These are phyloP conservation scores for Sparidentex hasta DNA, from an alignment of 2,797 vertebrate species.

Conservation along the genomic window DNA sequence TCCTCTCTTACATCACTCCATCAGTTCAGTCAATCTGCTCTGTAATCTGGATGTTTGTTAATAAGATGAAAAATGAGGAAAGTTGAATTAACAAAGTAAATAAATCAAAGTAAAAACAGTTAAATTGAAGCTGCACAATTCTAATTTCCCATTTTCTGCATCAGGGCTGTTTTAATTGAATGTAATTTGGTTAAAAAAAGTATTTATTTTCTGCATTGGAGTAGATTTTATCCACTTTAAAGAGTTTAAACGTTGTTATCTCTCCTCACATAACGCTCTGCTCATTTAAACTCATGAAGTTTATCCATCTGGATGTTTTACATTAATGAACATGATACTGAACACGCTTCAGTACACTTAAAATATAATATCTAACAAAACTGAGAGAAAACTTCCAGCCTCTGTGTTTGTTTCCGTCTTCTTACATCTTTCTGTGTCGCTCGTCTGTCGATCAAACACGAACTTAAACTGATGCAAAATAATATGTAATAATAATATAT, in stretches of 20 bases:
- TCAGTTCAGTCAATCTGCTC: neutral
- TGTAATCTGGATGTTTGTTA: neutral
- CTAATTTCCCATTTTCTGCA: slow-evolving; percentile 38
- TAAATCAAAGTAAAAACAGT: neutral
- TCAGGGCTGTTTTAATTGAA: slow-evolving; percentile 37
- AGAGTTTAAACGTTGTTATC: neutral
- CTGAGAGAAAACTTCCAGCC: too few relatives aligned
- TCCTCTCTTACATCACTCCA: neutral
- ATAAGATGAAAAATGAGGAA: neutral
- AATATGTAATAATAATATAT: too few relatives aligned
- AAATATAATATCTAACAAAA: too few relatives aligned
- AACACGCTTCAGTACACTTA: too few relatives aligned
- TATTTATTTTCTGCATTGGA: slow-evolving; percentile 38
- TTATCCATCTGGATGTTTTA: neutral
- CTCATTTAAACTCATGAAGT: neutral
- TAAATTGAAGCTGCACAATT: neutral
- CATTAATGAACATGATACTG: too few relatives aligned
- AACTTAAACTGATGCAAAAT: too few relatives aligned
- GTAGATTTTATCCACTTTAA: slow-evolving; percentile 25
- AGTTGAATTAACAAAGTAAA: slow-evolving; percentile 1
- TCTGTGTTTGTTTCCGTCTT: too few relatives aligned
- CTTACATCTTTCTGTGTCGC: too few relatives aligned
- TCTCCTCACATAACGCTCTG: neutral
- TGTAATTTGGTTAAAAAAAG: slow-evolving; percentile 23
- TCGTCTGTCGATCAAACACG: too few relatives aligned